These are phyloP conservation scores for Otolemur garnettii DNA, from an alignment of 2,113 vertebrate genomes.

Conservation along the genomic window DNA sequence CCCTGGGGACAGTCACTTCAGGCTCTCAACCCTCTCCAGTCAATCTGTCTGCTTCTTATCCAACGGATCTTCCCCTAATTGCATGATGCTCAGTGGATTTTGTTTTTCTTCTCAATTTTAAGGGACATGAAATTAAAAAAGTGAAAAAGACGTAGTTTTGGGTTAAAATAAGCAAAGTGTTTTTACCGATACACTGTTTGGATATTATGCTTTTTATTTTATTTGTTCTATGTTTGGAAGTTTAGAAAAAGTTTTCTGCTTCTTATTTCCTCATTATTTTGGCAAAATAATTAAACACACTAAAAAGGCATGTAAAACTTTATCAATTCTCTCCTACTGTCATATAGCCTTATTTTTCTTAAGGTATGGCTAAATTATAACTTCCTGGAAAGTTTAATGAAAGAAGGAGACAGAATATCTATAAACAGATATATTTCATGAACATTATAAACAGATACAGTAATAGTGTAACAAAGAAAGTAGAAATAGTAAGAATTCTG, in stretches of 20 bases:
- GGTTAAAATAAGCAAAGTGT: background rate
- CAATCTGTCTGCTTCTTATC: fast-evolving
- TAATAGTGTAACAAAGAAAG: background rate
- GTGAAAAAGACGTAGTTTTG: background rate
- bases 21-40: background rate
- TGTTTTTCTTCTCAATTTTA: background rate
- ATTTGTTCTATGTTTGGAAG: background rate
- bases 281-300: background rate
- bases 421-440: background rate
- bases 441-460: background rate
- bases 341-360: background rate
- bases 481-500: background rate
- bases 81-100: background rate
- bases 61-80: background rate
- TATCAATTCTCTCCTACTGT: background rate
- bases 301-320: background rate
- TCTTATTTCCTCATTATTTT: slow-evolving; percentile 20
- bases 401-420: background rate
- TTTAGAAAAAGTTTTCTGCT: background rate
- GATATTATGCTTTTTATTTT: background rate
- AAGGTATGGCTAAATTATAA: background rate
- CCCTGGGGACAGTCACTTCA: background rate
- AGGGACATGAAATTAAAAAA: background rate
- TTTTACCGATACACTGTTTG: background rate
- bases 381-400: background rate